Base-by-base conservation (phyloP, 92 coral and sea anemone genomes). In the Phenganax marumi region DNA sequence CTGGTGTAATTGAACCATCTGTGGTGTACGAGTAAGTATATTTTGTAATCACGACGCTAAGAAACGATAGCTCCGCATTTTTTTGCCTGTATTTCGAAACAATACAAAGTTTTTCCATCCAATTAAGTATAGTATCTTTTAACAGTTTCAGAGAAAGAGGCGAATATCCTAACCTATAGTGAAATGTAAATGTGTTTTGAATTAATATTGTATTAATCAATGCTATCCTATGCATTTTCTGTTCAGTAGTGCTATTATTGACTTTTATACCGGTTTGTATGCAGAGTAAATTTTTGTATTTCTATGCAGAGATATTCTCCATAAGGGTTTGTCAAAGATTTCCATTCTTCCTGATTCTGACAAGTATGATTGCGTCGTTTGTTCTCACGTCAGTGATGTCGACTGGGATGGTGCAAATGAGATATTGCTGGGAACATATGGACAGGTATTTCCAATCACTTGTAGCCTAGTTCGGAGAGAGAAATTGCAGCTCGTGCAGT, bases 321-420 rank as follows among this genome's bases (percentile, higher is more conserved):
- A 76, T 75, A 85, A 90, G 57, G 98, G 97, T 56, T 88, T 92
- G 23, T 79, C 97, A 18, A 89, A 78, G 26, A 85, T 91, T 83
- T 83, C 89, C 55, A 85, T 87, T 53, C 88, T 95, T 46, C 98
- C 98, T 12, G 98, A 91, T n/a, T 95, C 98, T 16, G 98, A 95
- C 73, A 88, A 88, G 71, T 95, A 88, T 64, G 98, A 95, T 74
- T 90, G 98, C 68, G 97, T 92, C 73, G 77, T 93, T 65, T 95
- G 98, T 76, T 81, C 97, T 6, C 87, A 97, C 75, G 85, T 95
- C 23, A 92, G 92, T 64, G 97, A 95, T 84, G 93, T 95, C 24
- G 93, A 92, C 91, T 95, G 98, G 97, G 98, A 95, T 86, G 97
- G 97, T 19, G 65, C 50, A 52, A 89, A 92, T 68, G 98, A 95